Conservation (phyloP, 2,797 vertebrate genomes). For the Steatocranus sp. region DNA sequence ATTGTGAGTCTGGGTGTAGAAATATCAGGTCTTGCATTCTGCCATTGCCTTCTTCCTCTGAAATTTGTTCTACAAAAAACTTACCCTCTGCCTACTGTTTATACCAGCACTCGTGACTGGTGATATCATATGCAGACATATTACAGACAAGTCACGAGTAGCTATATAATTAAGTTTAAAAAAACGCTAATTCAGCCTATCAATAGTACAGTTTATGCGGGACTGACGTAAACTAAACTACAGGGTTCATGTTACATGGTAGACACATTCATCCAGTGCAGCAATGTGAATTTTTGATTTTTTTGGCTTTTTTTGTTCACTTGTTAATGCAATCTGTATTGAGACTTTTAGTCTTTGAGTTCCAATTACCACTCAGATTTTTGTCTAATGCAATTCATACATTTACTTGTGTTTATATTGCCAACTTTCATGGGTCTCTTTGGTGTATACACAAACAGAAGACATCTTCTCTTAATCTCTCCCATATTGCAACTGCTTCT, state of each 20-base stretch:
- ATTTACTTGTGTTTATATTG: not conserved
- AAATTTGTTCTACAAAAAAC: not conserved
- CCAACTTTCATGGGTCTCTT: not conserved
- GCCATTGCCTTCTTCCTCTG: not conserved
- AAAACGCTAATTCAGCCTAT: not conserved
- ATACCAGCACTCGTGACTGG: not conserved
- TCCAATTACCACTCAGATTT: not conserved
- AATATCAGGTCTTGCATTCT: not conserved
- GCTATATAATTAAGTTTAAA: fast-evolving
- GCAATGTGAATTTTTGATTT: not conserved
- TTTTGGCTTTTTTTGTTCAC: not conserved
- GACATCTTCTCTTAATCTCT: slow-evolving; percentile 25
- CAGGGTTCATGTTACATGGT: not conserved
- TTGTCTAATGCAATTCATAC: not conserved
- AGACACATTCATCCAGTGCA: not conserved
- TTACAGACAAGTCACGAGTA: not conserved
- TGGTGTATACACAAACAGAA: not conserved
- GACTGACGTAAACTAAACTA: not conserved
- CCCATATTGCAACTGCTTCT: not conserved
- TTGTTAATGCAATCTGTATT: not conserved
- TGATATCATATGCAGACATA: not conserved
- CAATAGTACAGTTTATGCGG: not conserved
- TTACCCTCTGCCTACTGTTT: not conserved
- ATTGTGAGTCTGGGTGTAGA: not conserved
- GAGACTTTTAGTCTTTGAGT: not conserved